phyloP scores from a whole-genome alignment of 2,113 vertebrate genomes.

The Quiscalus mexicanus region DNA sequence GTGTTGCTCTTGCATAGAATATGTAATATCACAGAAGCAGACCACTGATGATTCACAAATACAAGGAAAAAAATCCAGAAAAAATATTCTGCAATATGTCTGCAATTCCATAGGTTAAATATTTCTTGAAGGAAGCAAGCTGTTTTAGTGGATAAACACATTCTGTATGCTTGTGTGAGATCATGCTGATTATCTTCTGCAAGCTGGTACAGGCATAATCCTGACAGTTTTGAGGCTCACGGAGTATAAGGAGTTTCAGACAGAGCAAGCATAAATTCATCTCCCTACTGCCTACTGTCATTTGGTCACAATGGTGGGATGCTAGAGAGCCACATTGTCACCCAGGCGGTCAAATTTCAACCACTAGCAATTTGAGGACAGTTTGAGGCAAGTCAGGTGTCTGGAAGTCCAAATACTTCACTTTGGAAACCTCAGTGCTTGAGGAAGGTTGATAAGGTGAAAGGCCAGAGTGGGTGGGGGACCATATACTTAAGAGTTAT shows the following conservation, averaged over 20 bases:
- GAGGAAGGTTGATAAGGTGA: background rate
- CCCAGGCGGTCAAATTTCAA: background rate
- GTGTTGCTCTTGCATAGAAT: background rate
- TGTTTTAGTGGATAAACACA: constrained; percentile 14
- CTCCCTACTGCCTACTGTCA: background rate
- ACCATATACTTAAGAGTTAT: background rate
- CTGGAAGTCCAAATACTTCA: background rate
- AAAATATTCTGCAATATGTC: background rate
- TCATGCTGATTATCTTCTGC: background rate
- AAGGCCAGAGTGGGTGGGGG: background rate
- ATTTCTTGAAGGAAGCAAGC: constrained; percentile 21
- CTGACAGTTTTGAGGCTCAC: background rate
- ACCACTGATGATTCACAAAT: background rate
- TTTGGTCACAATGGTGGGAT: background rate
- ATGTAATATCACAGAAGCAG: background rate
- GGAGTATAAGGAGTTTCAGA: background rate
- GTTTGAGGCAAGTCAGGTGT: background rate
- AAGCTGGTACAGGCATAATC: background rate
- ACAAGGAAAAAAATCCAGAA: background rate
- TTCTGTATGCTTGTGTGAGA: background rate
- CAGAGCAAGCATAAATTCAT: background rate
- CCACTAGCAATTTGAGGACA: background rate
- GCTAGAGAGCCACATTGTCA: background rate
- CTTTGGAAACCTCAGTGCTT: background rate
- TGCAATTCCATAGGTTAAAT: background rate